Base-by-base conservation (phyloP, 2,888 invertebrate species). In the Chaetogeoica ovagalla region DNA sequence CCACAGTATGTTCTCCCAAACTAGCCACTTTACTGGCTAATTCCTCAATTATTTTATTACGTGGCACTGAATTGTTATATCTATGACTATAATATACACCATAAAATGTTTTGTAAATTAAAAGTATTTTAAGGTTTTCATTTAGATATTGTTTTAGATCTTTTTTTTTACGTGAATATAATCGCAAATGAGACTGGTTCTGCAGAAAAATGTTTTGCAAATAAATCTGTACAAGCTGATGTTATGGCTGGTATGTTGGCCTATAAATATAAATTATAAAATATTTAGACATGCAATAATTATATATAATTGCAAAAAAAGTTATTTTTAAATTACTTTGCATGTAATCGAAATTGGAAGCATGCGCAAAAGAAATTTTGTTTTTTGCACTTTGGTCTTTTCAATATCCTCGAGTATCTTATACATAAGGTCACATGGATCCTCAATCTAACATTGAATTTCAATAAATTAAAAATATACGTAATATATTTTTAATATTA, bases 331-430 rank as follows among this genome's bases (percentile, higher is more conserved):
- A 63, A 83, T 83, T 84, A 86, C 86, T 85, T 91, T 92, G 85
- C 96, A 97, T 3, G 93, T 93, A 0, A 89, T 87, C 87, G 93
- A 91, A 75, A 97, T 90, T 0, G 97, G 97, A 21, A 96, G 86
- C 82, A 97, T 86, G 81, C 96, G 90, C 19, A 95, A 85, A 4
- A 97, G 89, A 86, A 90, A 93, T 83, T 93, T 89, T 0, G 94
- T 91, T 86, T 92, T 93, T 84, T 91, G 91, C 81, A 90, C 86
- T 84, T 91, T 91, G 0, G 90, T 92, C 30, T 89, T 86, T 72
- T 89, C 87, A 82, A 96, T 88, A 85, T 95, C 94, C 84, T 91
- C 88, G 68, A 96, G 88, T 82, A 97, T 93, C 77, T 88, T 88
- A 30, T 90, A 87, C 0, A 91, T 92, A 43, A 97, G 85, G 83